Evolutionary conservation across 2,797 vertebrate species (phyloP).

Genomic region (Echiichthys vipera): DNA sequence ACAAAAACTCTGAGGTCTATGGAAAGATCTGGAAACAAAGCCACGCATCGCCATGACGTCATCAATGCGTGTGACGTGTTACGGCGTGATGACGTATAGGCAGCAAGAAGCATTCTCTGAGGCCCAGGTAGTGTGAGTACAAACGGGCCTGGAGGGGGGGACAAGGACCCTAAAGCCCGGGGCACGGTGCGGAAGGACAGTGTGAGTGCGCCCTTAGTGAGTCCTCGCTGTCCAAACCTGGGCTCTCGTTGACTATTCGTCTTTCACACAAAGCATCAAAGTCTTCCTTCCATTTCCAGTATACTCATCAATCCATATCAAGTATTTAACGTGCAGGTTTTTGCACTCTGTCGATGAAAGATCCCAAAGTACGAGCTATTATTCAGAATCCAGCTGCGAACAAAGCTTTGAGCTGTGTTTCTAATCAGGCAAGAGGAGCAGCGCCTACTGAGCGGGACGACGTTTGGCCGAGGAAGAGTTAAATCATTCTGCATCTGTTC

Average conservation of each 20-base stretch:
- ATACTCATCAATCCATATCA: not conserved
- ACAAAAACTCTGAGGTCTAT: no score
- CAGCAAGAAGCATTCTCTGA: no score
- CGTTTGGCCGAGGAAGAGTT: conserved; percentile 58
- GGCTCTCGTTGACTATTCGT: not conserved
- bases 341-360: not conserved
- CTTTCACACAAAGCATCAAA: not conserved
- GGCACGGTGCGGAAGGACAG: no score
- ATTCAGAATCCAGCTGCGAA: not conserved
- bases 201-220: no score
- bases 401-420: conserved; percentile 19
- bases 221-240: not conserved
- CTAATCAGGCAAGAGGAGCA: conserved; percentile 20
- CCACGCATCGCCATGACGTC: no score
- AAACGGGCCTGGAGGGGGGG: no score
- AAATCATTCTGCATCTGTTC: conserved; percentile 74
- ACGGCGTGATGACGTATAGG: no score
- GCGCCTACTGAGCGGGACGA: conserved; percentile 6
- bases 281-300: not conserved
- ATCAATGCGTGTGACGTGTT: no score
- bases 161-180: no score
- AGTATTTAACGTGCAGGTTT: not conserved
- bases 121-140: no score
- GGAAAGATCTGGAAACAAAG: no score
- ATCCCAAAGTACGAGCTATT: not conserved